phyloP scores from a whole-genome alignment of 2,888 invertebrate species.

The Calameuta idolon region DNA sequence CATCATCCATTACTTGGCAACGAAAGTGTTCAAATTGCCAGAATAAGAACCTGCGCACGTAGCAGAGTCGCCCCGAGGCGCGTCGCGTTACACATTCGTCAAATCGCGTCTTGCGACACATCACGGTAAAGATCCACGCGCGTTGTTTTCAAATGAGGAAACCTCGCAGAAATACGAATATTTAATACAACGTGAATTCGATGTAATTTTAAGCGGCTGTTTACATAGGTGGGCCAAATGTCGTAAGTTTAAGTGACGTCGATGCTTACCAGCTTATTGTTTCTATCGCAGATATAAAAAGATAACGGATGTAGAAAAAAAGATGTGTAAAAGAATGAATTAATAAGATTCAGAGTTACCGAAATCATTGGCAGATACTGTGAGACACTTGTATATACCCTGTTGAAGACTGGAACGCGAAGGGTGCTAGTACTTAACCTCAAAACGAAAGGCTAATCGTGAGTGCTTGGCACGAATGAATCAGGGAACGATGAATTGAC shows the following conservation, averaged over 20 bases:
- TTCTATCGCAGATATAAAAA: not conserved
- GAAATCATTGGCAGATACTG: not conserved
- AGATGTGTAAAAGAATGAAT: not conserved
- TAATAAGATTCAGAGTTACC: not conserved
- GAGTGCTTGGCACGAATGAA: not conserved
- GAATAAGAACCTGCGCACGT: not conserved
- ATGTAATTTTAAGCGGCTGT: not conserved
- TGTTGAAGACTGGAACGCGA: too few relatives aligned
- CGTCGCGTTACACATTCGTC: constrained; percentile 16
- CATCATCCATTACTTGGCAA: not conserved
- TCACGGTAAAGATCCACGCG: constrained; percentile 25
- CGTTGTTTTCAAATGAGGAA: constrained; percentile 23
- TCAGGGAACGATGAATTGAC: not conserved
- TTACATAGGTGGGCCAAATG: not conserved
- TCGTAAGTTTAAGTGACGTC: not conserved
- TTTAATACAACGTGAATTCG: constrained; percentile 3
- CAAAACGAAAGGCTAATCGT: not conserved
- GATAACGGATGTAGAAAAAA: too few relatives aligned
- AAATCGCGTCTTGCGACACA: constrained; percentile 21
- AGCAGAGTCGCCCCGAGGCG: not conserved
- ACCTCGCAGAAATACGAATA: constrained; percentile 9
- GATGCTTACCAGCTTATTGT: not conserved
- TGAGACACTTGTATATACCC: too few relatives aligned
- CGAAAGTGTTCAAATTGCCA: not conserved
- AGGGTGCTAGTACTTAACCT: not conserved